Base-by-base conservation (phyloP, 2,888 invertebrate species). In the Harpalus rubripes region DNA sequence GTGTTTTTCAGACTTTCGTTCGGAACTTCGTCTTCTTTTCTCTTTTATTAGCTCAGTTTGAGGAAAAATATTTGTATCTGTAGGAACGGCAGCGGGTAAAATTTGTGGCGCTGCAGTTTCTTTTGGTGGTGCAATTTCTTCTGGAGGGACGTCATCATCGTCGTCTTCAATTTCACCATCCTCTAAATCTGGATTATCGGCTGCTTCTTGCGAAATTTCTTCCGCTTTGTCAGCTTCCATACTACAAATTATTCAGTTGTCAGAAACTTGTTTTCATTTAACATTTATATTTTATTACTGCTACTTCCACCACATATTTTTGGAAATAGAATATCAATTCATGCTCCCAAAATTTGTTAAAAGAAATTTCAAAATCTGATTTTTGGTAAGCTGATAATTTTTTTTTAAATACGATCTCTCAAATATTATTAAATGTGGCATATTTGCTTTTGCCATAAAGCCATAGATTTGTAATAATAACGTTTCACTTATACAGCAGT, bases 131-230 rank as follows among this genome's bases (percentile, higher is more conserved):
- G 86, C 88, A 87, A 92, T 92, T 88, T 93, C 93, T 44, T 92
- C 92, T 86, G 93, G 93, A 85, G 93, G 93, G 88, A 86, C 89
- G 18, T 92, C 92, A 72, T 94, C 94, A 78, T 94, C 94, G 87
- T 94, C 94, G 72, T 94, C 94, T 87, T 96, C 96, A 87, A 97
- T 96, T 91, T 97, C 97, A 74, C 97, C 97, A 90, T 97, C 97
- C 91, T 97, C 97, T 87, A 97, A 93, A 90, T 97, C 96, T 89
- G 87, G 82, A 52, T 86, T 85, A 63, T 88, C 87, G 18, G 78
- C 87, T 8, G 78, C 6, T 26, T 83, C 83, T 83, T 82, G 56
- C 18, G 56, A 32, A 68, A 58, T 58, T 58, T 74, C 83, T 52
- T 52, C 44, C 8, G 10, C 10, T 8, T 72, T 39, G 68, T 81